Conservation (phyloP, 2,797 vertebrate species). For the Gadopsis bispinosus region DNA sequence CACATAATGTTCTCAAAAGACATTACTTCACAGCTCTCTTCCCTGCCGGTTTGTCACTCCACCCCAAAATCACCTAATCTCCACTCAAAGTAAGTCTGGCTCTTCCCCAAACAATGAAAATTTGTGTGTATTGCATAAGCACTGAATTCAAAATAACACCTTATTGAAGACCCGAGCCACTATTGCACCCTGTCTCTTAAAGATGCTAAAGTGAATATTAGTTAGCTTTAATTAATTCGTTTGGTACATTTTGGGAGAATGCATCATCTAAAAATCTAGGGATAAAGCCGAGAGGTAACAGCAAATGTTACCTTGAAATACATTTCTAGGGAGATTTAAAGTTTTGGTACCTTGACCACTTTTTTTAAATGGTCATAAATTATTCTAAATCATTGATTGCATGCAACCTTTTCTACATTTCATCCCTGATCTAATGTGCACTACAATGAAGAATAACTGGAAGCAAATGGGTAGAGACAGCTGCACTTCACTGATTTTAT, state of each 20-base stretch:
- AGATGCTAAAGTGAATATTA: slow-evolving; percentile 2
- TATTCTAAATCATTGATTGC: neutral
- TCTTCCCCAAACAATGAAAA: slow-evolving; percentile 44
- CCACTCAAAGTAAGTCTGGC: slow-evolving; percentile 35
- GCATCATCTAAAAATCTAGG: neutral
- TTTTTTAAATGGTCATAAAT: neutral
- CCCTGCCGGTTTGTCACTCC: slow-evolving; percentile 34
- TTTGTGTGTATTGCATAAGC: slow-evolving; percentile 25
- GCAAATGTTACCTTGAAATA: neutral
- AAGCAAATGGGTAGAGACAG: neutral
- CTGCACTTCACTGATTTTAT: neutral
- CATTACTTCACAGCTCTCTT: slow-evolving; percentile 72
- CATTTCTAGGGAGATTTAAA: neutral
- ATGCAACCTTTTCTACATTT: neutral
- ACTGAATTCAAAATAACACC: slow-evolving; percentile 20
- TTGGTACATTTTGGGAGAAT: slow-evolving; percentile 4
- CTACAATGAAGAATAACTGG: neutral
- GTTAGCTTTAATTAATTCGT: slow-evolving; percentile 22
- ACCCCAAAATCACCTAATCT: slow-evolving; percentile 49
- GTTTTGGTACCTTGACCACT: neutral
- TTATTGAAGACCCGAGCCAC: neutral
- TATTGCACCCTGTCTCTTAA: slow-evolving; percentile 4
- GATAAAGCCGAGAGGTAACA: neutral
- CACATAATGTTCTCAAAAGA: slow-evolving; percentile 81
- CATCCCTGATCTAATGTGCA: neutral